Evolutionary conservation across 2,797 vertebrate genomes (phyloP).

Genomic region (Rhodeus uyekii): DNA sequence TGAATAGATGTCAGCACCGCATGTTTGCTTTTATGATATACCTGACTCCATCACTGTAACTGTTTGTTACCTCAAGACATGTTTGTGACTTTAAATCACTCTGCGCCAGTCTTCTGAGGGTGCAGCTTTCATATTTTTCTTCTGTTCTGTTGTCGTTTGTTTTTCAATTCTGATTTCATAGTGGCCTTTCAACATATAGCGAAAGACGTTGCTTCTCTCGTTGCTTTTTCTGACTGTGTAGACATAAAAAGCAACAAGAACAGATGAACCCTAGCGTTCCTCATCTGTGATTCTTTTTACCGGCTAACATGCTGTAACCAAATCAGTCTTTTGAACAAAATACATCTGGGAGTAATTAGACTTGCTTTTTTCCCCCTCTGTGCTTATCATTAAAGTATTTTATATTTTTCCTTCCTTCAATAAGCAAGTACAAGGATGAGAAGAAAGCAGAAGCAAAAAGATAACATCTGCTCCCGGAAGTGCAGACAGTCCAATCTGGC

Average conservation of each 20-base stretch:
- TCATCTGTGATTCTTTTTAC: constrained; percentile 44
- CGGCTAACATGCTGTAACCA: constrained; percentile 23
- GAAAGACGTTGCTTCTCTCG: background rate
- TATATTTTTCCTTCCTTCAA: constrained; percentile 41
- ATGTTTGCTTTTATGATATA: constrained; percentile 4
- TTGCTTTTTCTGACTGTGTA: constrained; percentile 6
- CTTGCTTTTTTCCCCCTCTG: constrained; percentile 48
- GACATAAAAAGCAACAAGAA: constrained; percentile 1
- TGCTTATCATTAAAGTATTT: constrained; percentile 59
- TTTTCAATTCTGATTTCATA: constrained; percentile 15
- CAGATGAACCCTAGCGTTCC: constrained; percentile 41
- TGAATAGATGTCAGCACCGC: constrained; percentile 22
- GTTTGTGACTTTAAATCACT: constrained; percentile 6
- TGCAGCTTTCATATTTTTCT: background rate
- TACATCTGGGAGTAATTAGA: constrained; percentile 66
- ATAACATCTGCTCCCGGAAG: constrained; percentile 64
- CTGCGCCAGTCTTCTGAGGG: background rate
- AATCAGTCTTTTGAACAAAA: constrained; percentile 46
- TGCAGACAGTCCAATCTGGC: constrained; percentile 65
- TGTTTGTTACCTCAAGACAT: constrained; percentile 12
- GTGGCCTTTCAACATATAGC: constrained; percentile 31
- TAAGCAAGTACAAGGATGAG: constrained; percentile 10
- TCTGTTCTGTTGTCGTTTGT: background rate
- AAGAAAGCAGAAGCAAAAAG: constrained; percentile 31
- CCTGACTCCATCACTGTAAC: constrained; percentile 8